Conservation (phyloP, 2,797 vertebrate species). For the Rhinella marina region DNA sequence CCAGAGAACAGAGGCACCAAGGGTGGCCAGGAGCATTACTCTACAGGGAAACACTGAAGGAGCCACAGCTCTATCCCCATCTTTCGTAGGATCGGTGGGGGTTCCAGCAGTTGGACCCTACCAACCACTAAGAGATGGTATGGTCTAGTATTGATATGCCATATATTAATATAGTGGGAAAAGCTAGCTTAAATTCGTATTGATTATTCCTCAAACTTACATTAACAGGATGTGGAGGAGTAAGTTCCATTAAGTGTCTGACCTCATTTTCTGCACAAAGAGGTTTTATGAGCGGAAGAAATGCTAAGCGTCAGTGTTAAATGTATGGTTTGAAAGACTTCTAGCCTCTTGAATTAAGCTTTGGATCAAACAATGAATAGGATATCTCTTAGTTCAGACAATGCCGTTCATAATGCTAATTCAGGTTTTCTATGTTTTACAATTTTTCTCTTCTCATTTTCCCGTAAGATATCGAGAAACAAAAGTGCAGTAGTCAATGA, state of each 20-base stretch:
- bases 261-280: constrained; percentile 3
- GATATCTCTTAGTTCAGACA: neutral
- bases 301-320: neutral
- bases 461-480: neutral
- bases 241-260: constrained; percentile 19
- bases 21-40: neutral
- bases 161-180: neutral
- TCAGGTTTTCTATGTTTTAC: constrained; percentile 9
- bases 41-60: neutral
- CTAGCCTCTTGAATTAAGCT: constrained; percentile 1
- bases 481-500: neutral
- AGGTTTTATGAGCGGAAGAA: constrained; percentile 11
- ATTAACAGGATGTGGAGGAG: neutral
- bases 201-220: neutral
- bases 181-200: neutral
- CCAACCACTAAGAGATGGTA: neutral
- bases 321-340: neutral
- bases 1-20: neutral
- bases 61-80: neutral
- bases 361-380: neutral
- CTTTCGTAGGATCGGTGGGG: neutral
- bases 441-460: neutral
- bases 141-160: neutral
- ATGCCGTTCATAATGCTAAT: neutral
- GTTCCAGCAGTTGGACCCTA: neutral